phyloP scores from a whole-genome alignment of 2,113 vertebrate genomes.

The Gobiocypris rarus region DNA sequence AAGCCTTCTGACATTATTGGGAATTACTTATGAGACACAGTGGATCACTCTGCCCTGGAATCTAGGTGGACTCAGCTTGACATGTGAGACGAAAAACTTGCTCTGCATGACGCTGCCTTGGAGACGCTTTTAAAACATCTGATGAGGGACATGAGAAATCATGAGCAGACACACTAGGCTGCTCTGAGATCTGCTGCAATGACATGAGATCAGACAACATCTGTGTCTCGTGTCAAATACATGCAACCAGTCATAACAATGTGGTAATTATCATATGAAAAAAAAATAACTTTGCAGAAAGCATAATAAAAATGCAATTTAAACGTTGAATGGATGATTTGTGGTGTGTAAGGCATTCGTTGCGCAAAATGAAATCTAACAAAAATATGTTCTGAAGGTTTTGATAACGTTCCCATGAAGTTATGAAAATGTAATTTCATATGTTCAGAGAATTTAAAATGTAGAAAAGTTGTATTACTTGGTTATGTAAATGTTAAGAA shows the following conservation, averaged over 20 bases:
- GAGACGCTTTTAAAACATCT: not conserved
- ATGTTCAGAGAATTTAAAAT: no score
- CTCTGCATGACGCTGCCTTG: not conserved
- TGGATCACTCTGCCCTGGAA: not conserved
- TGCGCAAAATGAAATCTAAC: not conserved
- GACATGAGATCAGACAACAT: not conserved
- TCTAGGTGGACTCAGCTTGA: not conserved
- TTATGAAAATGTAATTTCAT: no score
- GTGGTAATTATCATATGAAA: not conserved
- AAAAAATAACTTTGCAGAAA: not conserved
- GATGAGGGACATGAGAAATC: not conserved
- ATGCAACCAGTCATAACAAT: not conserved
- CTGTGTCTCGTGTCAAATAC: not conserved
- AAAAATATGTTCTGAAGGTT: no score
- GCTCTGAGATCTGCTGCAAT: not conserved
- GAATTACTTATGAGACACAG: constrained; percentile 11
- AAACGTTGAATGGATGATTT: not conserved
- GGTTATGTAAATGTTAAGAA: no score
- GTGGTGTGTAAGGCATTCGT: not conserved
- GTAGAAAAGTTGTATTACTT: no score
- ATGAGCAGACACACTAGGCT: not conserved
- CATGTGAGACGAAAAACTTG: not conserved
- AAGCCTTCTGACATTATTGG: not conserved
- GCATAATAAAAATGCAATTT: not conserved
- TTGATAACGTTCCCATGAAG: no score